Conservation (phyloP, 2,797 vertebrate genomes). For the Diceros bicornis region DNA sequence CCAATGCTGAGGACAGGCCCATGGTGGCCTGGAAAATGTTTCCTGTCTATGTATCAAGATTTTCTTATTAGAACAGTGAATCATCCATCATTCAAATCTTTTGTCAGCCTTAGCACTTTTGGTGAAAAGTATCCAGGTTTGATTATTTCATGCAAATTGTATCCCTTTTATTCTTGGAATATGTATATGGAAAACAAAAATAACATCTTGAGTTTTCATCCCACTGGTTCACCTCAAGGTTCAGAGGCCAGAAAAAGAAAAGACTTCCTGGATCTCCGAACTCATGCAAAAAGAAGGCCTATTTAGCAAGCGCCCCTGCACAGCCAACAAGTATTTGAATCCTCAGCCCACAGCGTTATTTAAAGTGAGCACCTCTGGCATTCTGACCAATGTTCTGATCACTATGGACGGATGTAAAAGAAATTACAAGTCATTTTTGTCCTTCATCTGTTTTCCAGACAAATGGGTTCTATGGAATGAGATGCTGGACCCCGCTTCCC, state of each 20-base stretch:
- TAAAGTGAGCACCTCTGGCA: background rate
- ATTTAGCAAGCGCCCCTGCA: background rate
- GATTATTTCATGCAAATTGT: slow-evolving; percentile 41
- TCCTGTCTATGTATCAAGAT: background rate
- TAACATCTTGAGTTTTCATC: background rate
- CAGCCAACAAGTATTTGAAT: background rate
- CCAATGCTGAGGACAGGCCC: background rate
- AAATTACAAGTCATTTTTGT: background rate
- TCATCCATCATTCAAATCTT: slow-evolving; percentile 8
- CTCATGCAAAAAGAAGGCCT: background rate
- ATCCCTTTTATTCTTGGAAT: slow-evolving; percentile 54
- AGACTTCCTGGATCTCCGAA: background rate
- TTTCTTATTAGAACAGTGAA: slow-evolving; percentile 43
- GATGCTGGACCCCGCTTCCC: background rate
- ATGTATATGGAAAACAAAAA: slow-evolving; percentile 45
- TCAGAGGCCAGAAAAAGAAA: background rate
- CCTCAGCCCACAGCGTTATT: background rate
- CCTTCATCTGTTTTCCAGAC: slow-evolving; percentile 3
- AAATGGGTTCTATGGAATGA: background rate
- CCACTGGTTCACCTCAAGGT: slow-evolving; percentile 15
- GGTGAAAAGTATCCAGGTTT: slow-evolving; percentile 46
- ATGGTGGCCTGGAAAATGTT: background rate
- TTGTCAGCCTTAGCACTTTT: slow-evolving; percentile 35
- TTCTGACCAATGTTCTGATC: background rate
- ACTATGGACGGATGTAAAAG: background rate